phyloP scores from a whole-genome alignment of 2,113 vertebrate species.

The Vidua macroura region DNA sequence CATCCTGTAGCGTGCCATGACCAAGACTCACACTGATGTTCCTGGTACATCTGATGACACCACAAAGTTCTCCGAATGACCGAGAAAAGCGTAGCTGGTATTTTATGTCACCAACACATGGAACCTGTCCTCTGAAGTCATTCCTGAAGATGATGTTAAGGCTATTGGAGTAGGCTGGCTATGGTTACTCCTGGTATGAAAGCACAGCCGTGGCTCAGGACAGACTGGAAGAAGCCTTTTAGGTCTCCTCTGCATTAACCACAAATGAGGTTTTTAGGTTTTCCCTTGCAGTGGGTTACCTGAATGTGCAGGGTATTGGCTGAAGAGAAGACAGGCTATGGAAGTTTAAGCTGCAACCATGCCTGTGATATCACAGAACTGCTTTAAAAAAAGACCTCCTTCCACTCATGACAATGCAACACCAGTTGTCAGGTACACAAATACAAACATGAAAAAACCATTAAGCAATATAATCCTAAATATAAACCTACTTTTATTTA shows the following conservation, averaged over 20 bases:
- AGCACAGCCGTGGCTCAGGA: neutral
- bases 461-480: conserved; percentile 53
- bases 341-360: neutral
- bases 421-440: conserved; percentile 7
- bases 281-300: neutral
- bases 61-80: neutral
- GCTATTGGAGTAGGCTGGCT: neutral
- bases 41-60: neutral
- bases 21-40: neutral
- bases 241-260: neutral
- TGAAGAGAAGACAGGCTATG: neutral
- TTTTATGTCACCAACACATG: neutral
- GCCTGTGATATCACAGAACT: neutral
- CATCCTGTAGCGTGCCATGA: neutral
- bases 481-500: conserved; percentile 45
- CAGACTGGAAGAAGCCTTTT: neutral
- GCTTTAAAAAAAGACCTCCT: neutral
- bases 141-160: neutral
- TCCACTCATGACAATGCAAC: neutral
- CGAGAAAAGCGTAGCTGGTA: neutral
- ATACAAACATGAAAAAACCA: conserved; percentile 44
- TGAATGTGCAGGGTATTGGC: neutral
- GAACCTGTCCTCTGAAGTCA: neutral
- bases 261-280: neutral
- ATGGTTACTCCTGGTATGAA: neutral